Base-by-base conservation (phyloP, 2,797 vertebrate species). In the Neosalanx taihuensis region DNA sequence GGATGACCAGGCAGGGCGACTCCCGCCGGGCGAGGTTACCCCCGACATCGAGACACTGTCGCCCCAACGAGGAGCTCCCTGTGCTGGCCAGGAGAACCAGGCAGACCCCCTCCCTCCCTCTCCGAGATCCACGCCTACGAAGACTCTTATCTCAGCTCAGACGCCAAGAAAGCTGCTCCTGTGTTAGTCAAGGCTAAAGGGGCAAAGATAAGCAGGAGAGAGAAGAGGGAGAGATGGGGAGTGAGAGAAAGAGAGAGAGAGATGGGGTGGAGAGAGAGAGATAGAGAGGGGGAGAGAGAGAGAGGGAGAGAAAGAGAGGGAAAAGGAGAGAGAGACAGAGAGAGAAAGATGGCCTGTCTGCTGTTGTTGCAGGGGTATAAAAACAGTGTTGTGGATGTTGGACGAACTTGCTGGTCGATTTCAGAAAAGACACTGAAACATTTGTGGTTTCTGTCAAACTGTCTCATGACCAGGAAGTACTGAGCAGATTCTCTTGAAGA, bases 21-120 rank as follows among this genome's bases (percentile, higher is more conserved):
- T 86, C 71, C 85, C 79, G 77, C 61, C 69, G 37, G 37, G 10
- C 78, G 88, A 92, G 91, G 92, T 91, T 91, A 93, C 88, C 84
- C 85, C 89, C 90, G 91, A 90, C 81, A 78, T 87, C 72, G 67
- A 90, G 69, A 82, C 76, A 73, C 31, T 81, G 64, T 82, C 37
- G 37, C 37, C 37, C 7, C 10, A 7, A 41, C 37, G 6, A 9
- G 37, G 37, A 41, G 37, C 10, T 41, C 37, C 37, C 37, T 12
- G 37, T 10, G 37, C 10, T 41, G 37, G 10, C 77, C 51, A 10
- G 37, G 13, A 83, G 76, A 78, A 81, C 81, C 85, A 82, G 79
- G 37, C 80, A 75, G 81, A 76, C 83, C 87, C 84, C 75, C 82
- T 71, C 67, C 73, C 9, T 79, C 65, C 70, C 65, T 67, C 58